Base-by-base conservation (phyloP, 2,113 vertebrate genomes). In the Hyaena hyaena region DNA sequence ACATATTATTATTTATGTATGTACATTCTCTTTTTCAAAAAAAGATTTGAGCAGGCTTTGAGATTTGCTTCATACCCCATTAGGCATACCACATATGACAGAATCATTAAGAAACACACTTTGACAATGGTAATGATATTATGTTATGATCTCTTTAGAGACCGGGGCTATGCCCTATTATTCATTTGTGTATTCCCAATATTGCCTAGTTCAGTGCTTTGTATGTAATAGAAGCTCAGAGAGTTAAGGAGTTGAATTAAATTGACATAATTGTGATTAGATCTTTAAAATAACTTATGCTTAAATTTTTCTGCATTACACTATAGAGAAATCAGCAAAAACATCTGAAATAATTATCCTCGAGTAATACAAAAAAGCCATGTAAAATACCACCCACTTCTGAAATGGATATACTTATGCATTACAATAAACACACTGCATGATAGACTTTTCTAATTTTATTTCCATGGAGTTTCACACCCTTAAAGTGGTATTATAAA, bases 211-310 rank as follows among this genome's bases (percentile, higher is more conserved):
- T 96, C 15, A 21, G 4, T 74, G 23, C n/a, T 94, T 86, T 77
- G 19, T 71, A 45, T 83, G 45, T 85, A 69, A 84, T 24, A 81
- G n/a, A 90, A 63, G 48, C 5, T 88, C 39, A 58, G 48, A 87
- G 10, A 66, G 50, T 68, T 83, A 33, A 43, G 48, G 55, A 86
- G 63, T 10, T 88, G 26, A 96, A 53, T 53, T 85, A 45, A 93
- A 76, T n/a, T 87, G 53, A 71, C 35, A 9, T 14, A 83, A 76
- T 55, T 93, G 43, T 90, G 85, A 87, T 86, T 74, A 97, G 63
- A 87, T 89, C 74, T 97, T 93, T 92, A 91, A 91, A 96, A 71
- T 93, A 48, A 88, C 16, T 93, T 86, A 65, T n/a, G 68, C 73
- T 58, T 93, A 71, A 89, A 39, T 88, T 87, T 92, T 65, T 90